Evolutionary conservation across 2,797 vertebrate species (phyloP).

Genomic region (Dryobates pubescens): DNA sequence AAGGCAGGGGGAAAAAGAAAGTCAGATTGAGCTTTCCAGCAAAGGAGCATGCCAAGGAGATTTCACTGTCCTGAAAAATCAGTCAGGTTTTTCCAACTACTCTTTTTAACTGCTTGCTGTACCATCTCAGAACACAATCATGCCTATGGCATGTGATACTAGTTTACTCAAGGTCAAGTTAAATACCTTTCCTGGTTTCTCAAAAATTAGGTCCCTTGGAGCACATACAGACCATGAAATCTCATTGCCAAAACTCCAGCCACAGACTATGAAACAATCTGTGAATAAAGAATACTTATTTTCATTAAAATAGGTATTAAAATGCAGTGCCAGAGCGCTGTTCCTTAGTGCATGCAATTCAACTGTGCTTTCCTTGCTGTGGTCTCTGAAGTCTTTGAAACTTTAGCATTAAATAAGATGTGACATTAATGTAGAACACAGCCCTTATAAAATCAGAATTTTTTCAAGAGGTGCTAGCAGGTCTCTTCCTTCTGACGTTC

Average conservation of each 20-base stretch:
- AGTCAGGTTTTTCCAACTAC: background rate
- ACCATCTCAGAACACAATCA: background rate
- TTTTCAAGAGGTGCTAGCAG: background rate
- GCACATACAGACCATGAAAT: background rate
- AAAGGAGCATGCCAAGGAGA: background rate
- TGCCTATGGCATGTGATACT: background rate
- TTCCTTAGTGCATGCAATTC: background rate
- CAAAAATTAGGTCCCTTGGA: background rate
- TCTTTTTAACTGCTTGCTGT: background rate
- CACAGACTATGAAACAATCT: background rate
- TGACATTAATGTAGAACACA: background rate
- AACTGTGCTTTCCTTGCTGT: background rate
- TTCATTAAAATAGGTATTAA: background rate
- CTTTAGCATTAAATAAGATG: background rate
- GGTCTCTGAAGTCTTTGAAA: background rate
- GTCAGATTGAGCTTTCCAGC: background rate
- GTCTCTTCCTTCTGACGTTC: background rate
- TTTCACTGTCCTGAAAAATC: background rate
- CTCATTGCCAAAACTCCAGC: background rate
- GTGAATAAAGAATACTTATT: background rate
- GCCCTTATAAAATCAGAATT: background rate
- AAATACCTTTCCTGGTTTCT: constrained; percentile 2
- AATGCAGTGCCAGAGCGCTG: background rate
- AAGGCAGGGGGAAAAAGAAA: background rate
- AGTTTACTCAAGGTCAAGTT: background rate